A percentile compares a stretch with the other conserved stretches of the same genome.
Conservation (phyloP, 2,113 vertebrate genomes). For the Podarcis muralis region DNA sequence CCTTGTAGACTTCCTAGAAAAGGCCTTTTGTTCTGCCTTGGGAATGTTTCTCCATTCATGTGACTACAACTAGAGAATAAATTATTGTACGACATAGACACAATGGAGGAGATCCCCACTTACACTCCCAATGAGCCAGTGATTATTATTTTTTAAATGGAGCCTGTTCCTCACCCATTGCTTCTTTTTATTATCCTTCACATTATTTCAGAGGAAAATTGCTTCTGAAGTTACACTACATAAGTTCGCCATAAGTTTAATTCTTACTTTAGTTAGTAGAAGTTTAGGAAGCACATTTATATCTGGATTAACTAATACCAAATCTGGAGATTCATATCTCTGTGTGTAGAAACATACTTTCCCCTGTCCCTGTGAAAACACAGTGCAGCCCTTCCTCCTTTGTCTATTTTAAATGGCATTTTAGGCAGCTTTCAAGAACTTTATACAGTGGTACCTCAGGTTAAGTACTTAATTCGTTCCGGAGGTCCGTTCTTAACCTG, state of each 20-base stretch:
- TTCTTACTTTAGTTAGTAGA: conserved; percentile 56
- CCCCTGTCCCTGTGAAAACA: background rate
- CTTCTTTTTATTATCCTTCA: conserved; percentile 8
- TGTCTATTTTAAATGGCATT: background rate
- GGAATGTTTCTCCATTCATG: conserved; percentile 38
- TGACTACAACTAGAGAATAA: conserved; percentile 40
- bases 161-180: background rate
- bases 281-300: conserved; percentile 44
- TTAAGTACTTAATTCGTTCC: no score
- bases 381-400: background rate
- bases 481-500: no score
- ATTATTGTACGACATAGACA: conserved; percentile 32
- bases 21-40: conserved; percentile 66
- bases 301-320: background rate
- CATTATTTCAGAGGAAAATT: background rate
- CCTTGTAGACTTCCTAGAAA: conserved; percentile 64
- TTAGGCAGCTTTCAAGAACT: background rate
- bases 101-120: conserved; percentile 30
- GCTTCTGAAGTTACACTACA: background rate
- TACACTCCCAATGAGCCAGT: background rate
- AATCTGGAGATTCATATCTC: no score
- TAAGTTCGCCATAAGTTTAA: conserved; percentile 12
- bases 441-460: background rate
- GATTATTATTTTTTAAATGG: background rate
- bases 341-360: conserved; percentile 38